Evolutionary conservation across 2,797 vertebrate genomes (phyloP).

Genomic region (Liparis tanakae): DNA sequence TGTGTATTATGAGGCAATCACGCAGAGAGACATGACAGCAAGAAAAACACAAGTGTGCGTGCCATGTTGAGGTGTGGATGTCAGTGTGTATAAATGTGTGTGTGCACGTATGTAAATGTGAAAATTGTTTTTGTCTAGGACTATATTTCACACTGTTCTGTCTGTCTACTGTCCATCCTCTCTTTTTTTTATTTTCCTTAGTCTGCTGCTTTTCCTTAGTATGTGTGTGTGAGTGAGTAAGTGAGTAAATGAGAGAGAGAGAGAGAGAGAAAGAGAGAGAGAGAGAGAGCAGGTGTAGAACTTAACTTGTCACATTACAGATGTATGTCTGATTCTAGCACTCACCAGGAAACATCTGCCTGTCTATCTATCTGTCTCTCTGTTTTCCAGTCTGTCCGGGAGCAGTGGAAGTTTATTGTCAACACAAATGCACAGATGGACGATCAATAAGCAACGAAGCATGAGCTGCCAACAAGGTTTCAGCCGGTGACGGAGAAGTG

Average conservation of each 20-base stretch:
- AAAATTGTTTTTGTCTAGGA: conserved; percentile 54
- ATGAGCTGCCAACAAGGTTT: conserved; percentile 42
- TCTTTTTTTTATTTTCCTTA: conserved; percentile 36
- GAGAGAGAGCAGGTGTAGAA: conserved; percentile 54
- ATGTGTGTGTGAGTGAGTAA: conserved; percentile 14
- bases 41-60: conserved; percentile 24
- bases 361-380: conserved; percentile 35
- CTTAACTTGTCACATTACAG: conserved; percentile 53
- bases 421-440: conserved; percentile 53
- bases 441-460: conserved; percentile 58
- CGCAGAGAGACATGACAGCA: conserved; percentile 44
- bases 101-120: conserved; percentile 28
- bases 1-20: conserved; percentile 45
- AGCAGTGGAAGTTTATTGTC: conserved; percentile 42
- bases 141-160: conserved; percentile 46
- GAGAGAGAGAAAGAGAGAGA: conserved; percentile 4
- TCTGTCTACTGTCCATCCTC: conserved; percentile 64
- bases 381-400: conserved; percentile 27
- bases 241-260: not conserved
- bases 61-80: conserved; percentile 18
- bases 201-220: conserved; percentile 59
- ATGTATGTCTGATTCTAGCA: conserved; percentile 56
- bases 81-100: conserved; percentile 19
- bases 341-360: conserved; percentile 58
- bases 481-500: conserved; percentile 31